Evolutionary conservation across 2,888 invertebrate genomes (phyloP).

Genomic region (Ceratothoa steindachneri): DNA sequence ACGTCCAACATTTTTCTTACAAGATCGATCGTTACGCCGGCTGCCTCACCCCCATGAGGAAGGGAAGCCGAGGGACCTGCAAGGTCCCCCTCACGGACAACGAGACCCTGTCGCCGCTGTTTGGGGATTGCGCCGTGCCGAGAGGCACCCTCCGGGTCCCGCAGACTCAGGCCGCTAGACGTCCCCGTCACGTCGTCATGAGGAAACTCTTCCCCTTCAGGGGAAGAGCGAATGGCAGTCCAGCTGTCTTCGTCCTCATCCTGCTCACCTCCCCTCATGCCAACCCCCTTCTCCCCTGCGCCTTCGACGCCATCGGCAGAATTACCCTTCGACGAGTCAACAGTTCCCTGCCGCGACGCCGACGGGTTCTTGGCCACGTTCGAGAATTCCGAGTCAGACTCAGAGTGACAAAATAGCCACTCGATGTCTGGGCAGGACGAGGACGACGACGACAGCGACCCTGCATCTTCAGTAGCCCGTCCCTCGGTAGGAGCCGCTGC

Average conservation of each 20-base stretch:
- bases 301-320: neutral
- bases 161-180: neutral
- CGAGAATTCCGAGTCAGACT: conserved; percentile 35
- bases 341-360: neutral
- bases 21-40: conserved; percentile 30
- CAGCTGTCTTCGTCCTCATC: conserved; percentile 30
- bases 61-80: neutral
- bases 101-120: conserved; percentile 46
- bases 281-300: too few relatives aligned
- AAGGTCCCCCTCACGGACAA: conserved; percentile 18
- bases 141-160: conserved; percentile 16
- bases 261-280: neutral
- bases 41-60: conserved; percentile 12
- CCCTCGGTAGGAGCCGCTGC: neutral
- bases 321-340: neutral
- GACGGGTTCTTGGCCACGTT: conserved; percentile 20
- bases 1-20: conserved; percentile 29
- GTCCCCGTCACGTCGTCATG: conserved; percentile 21
- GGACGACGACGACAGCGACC: neutral
- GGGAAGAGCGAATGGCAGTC: conserved; percentile 32
- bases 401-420: conserved; percentile 38
- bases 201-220: conserved; percentile 25
- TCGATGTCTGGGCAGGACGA: conserved; percentile 38
- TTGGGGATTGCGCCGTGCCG: conserved; percentile 49
- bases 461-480: neutral